These are phyloP conservation scores for Agrilus biguttatus DNA, from an alignment of 2,888 invertebrate species.

Conservation along the genomic window DNA sequence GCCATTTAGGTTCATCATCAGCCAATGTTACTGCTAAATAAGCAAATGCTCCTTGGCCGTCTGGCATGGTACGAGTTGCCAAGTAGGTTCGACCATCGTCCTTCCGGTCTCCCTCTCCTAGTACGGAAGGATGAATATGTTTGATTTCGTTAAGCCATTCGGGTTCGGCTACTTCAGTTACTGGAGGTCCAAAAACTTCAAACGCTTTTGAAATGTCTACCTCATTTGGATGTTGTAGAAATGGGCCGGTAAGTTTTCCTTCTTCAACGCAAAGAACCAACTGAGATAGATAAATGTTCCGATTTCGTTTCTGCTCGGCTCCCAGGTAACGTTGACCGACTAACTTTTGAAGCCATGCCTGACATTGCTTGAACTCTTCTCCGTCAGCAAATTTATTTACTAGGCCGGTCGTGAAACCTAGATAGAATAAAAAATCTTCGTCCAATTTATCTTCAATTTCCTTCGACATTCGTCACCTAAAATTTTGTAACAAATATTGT, in stretches of 20 bases:
- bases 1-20: constrained; percentile 25
- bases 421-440: constrained; percentile 32
- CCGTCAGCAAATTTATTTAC: constrained; percentile 16
- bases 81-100: constrained; percentile 31
- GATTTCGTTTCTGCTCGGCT: constrained; percentile 26
- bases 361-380: constrained; percentile 15
- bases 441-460: constrained; percentile 29
- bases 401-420: constrained; percentile 26
- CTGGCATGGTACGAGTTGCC: constrained; percentile 31
- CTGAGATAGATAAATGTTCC: constrained; percentile 33
- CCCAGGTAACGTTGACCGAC: constrained; percentile 25
- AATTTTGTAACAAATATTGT: too few species aligned
- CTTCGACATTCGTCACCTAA: neutral
- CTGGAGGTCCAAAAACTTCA: constrained; percentile 21
- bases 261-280: constrained; percentile 31
- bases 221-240: constrained; percentile 23
- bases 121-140: constrained; percentile 10
- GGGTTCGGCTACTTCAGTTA: constrained; percentile 16
- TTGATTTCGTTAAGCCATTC: constrained; percentile 23
- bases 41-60: constrained; percentile 32
- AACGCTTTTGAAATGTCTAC: constrained; percentile 25
- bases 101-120: constrained; percentile 15
- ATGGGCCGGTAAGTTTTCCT: constrained; percentile 25
- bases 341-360: constrained; percentile 30
- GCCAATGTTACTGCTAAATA: constrained; percentile 32